Percentiles rank a stretch among this genome's conserved stretches.
phyloP scores from a whole-genome alignment of 2,797 vertebrate genomes.

The Anabas testudineus region DNA sequence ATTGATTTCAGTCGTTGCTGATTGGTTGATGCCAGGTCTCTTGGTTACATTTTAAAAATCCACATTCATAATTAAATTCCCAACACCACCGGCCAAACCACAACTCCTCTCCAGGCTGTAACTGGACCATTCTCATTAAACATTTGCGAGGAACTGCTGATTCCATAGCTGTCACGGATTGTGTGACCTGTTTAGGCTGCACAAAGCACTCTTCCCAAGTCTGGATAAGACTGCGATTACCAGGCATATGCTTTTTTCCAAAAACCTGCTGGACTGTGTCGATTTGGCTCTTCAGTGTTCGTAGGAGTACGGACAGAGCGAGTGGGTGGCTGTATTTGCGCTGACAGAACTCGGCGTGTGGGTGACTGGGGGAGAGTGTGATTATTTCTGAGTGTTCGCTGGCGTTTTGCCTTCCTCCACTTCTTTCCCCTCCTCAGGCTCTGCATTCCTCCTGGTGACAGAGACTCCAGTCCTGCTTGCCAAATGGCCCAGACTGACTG shows the following conservation, averaged over 20 bases:
- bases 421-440: conserved; percentile 39
- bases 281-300: conserved; percentile 26
- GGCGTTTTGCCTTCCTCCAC: conserved; percentile 54
- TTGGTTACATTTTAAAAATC: conserved; percentile 4
- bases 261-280: conserved; percentile 44
- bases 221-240: conserved; percentile 26
- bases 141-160: conserved; percentile 15
- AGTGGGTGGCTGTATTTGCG: conserved; percentile 57
- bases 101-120: conserved; percentile 7
- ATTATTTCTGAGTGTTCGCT: conserved; percentile 66
- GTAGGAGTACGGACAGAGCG: conserved; percentile 28
- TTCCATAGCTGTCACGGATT: conserved; percentile 4
- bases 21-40: no score
- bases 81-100: background rate
- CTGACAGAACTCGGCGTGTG: conserved; percentile 64
- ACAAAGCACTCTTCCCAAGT: conserved; percentile 18
- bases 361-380: conserved; percentile 44
- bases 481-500: conserved; percentile 45
- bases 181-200: conserved; percentile 17
- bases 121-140: conserved; percentile 25
- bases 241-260: conserved; percentile 15
- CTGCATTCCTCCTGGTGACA: conserved; percentile 48
- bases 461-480: conserved; percentile 31
- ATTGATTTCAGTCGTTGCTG: no score
- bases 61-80: conserved; percentile 4